A percentile compares a stretch with the other conserved stretches of the same genome.
These are phyloP conservation scores for Piscicola geometra DNA, from an alignment of 2,888 invertebrate species.

Conservation along the genomic window DNA sequence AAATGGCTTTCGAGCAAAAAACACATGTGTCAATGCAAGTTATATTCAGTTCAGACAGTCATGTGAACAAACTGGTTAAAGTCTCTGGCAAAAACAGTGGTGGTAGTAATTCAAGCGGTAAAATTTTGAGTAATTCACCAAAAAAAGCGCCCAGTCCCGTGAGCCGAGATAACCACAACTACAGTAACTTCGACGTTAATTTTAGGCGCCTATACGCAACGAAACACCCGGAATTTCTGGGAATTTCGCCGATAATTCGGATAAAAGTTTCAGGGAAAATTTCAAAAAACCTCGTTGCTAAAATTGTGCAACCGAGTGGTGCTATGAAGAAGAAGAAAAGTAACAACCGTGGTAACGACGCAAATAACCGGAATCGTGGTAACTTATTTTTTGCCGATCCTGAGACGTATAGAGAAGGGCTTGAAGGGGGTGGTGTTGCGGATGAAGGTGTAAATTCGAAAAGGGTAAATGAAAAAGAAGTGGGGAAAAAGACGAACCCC, in stretches of 20 bases:
- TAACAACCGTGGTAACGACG: neutral
- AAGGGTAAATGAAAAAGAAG: neutral
- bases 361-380: neutral
- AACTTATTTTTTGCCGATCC: conserved; percentile 1
- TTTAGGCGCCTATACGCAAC: neutral
- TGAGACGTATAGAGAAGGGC: neutral
- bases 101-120: neutral
- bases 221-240: neutral
- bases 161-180: neutral
- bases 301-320: neutral
- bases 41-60: neutral
- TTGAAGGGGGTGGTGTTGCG: too few species aligned
- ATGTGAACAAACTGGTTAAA: conserved; percentile 1
- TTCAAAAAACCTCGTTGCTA: neutral
- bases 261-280: neutral
- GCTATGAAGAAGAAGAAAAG: neutral
- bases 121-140: neutral
- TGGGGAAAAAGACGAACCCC: neutral
- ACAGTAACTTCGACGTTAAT: neutral
- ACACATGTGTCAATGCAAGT: neutral
- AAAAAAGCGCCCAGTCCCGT: neutral
- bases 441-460: too few species aligned
- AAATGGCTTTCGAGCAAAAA: neutral
- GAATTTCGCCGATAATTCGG: neutral
- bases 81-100: neutral